phyloP scores from a whole-genome alignment of 2,113 vertebrate species.

The Myiozetetes cayanensis region DNA sequence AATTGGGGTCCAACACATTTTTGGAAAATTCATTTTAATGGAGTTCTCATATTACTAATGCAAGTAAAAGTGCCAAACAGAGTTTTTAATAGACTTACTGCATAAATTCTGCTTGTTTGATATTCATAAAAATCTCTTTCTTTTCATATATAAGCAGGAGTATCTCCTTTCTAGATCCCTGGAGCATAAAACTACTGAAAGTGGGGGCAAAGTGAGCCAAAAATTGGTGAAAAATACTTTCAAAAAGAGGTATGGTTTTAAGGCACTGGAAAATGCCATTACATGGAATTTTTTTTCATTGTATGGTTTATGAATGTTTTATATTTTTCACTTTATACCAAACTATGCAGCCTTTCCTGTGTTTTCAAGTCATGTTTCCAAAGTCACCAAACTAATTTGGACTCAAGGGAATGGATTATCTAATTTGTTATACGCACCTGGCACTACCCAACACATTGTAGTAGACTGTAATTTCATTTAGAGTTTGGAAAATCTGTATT shows the following conservation, averaged over 20 bases:
- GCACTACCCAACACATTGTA: background rate
- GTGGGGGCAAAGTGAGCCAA: background rate
- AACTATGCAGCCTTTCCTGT: background rate
- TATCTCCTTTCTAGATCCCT: background rate
- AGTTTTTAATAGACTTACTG: constrained; percentile 41
- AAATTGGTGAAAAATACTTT: background rate
- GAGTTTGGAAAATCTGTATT: background rate
- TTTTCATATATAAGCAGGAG: background rate
- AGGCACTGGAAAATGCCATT: background rate
- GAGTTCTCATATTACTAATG: constrained; percentile 24
- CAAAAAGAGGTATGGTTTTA: background rate
- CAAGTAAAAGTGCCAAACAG: constrained; percentile 39
- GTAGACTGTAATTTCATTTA: background rate
- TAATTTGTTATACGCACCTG: background rate
- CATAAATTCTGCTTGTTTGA: constrained; percentile 44
- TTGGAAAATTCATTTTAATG: constrained; percentile 39
- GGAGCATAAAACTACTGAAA: background rate
- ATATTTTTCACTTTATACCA: background rate
- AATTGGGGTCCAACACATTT: constrained; percentile 13
- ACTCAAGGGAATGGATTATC: background rate
- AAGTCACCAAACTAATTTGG: background rate
- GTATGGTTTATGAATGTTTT: background rate
- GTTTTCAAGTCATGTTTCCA: background rate
- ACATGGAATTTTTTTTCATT: background rate
- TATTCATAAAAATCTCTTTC: constrained; percentile 30